Evolutionary conservation across 2,797 vertebrate species (phyloP).

Genomic region (Ciconia nigra): DNA sequence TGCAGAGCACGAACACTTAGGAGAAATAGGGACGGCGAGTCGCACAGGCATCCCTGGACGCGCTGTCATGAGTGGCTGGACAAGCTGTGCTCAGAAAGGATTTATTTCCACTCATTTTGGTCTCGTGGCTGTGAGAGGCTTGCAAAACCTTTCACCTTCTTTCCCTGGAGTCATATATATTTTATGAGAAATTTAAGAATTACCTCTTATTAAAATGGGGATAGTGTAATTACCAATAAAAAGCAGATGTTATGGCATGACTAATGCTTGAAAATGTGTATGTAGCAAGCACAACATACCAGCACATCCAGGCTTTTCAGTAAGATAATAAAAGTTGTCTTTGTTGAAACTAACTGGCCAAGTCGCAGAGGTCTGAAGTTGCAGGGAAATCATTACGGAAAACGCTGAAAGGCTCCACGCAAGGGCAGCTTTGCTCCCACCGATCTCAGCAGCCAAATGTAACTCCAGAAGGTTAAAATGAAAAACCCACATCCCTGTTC

Average conservation of each 20-base stretch:
- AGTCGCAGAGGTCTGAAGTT: neutral
- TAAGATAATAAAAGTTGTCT: constrained; percentile 41
- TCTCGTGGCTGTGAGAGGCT: constrained; percentile 30
- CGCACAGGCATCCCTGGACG: neutral
- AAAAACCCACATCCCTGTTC: neutral
- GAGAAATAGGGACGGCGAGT: neutral
- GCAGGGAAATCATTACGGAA: neutral
- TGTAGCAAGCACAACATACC: neutral
- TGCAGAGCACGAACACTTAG: constrained; percentile 7
- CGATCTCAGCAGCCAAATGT: neutral
- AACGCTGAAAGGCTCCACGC: neutral
- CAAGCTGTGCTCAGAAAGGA: constrained; percentile 15
- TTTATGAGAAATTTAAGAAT: constrained; percentile 66
- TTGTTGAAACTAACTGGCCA: neutral
- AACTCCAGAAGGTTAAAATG: neutral
- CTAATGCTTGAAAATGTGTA: constrained; percentile 7
- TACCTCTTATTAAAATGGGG: constrained; percentile 65
- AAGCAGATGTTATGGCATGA: constrained; percentile 65
- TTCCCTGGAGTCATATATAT: constrained; percentile 39
- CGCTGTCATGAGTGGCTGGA: neutral
- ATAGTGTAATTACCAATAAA: constrained; percentile 62
- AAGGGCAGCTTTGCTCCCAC: neutral
- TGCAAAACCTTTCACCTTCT: constrained; percentile 58
- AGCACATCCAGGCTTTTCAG: constrained; percentile 43
- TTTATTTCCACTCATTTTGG: constrained; percentile 45